Percentiles rank a stretch among this genome's conserved stretches.
Evolutionary conservation across 2,113 vertebrate species (phyloP).

Genomic region (Gnathonemus longibarbis): DNA sequence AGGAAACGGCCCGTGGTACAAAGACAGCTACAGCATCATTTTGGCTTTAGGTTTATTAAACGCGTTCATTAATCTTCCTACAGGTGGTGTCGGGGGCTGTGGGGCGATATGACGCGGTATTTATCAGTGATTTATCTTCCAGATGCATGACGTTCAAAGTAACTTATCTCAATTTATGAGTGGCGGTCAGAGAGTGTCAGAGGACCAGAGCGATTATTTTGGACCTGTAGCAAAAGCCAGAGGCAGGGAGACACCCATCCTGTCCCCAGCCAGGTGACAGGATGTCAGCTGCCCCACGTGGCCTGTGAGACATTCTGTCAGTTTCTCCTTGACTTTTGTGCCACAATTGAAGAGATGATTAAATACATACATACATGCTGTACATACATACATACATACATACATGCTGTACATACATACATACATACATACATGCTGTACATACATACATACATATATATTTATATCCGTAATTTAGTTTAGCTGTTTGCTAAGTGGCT

Average conservation of each 20-base stretch:
- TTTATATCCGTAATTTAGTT: background rate
- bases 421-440: background rate
- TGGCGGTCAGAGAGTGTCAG: background rate
- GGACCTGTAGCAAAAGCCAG: background rate
- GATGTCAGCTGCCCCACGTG: background rate
- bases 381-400: background rate
- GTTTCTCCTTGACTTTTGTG: background rate
- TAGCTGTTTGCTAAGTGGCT: background rate
- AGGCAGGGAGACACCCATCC: background rate
- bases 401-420: background rate
- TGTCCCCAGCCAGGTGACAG: background rate
- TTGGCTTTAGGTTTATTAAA: conserved; percentile 16
- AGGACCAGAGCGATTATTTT: background rate
- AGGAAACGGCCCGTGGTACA: background rate
- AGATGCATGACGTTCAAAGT: background rate
- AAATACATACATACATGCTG: background rate
- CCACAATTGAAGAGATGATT: background rate
- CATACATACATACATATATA: too few relatives aligned
- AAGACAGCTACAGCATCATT: background rate
- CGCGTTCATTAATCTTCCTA: conserved; percentile 7
- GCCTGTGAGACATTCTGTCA: background rate
- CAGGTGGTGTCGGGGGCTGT: background rate
- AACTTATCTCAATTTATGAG: conserved; percentile 7
- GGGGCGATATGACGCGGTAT: background rate
- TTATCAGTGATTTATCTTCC: background rate